These are phyloP conservation scores for Megaleporinus macrocephalus DNA, from an alignment of 2,113 vertebrate genomes.

Conservation along the genomic window DNA sequence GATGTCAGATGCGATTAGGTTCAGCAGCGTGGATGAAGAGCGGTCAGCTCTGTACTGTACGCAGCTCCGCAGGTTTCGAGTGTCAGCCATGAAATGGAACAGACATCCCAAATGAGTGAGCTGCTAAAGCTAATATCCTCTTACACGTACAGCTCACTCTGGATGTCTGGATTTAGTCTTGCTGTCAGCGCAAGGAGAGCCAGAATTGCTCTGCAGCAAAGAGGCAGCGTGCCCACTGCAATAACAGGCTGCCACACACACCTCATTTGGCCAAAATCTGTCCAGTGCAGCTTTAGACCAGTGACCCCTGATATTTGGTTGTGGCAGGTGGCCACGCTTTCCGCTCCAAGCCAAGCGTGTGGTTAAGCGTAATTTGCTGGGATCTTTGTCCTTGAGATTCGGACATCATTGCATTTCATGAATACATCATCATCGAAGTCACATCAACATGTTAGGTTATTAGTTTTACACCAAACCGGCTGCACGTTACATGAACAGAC, in stretches of 20 bases:
- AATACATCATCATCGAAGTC: no score
- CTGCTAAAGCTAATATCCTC: slow-evolving; percentile 70
- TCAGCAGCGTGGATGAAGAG: slow-evolving; percentile 55
- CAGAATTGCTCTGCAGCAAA: slow-evolving; percentile 54
- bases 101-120: slow-evolving; percentile 71
- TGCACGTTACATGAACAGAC: no score
- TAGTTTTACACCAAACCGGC: no score
- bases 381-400: slow-evolving; percentile 61
- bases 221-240: slow-evolving; percentile 24
- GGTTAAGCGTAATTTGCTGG: slow-evolving; percentile 54
- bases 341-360: slow-evolving; percentile 40
- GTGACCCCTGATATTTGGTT: slow-evolving; percentile 50
- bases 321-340: slow-evolving; percentile 50
- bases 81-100: slow-evolving; percentile 74
- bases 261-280: slow-evolving; percentile 53
- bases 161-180: slow-evolving; percentile 58
- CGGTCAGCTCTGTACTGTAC: slow-evolving; percentile 25
- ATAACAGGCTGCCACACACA: slow-evolving; percentile 31
- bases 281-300: slow-evolving; percentile 15
- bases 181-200: slow-evolving; percentile 53
- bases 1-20: slow-evolving; percentile 73
- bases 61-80: slow-evolving; percentile 62
- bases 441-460: no score
- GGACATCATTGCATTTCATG: slow-evolving; percentile 12
- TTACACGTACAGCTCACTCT: slow-evolving; percentile 68